phyloP scores from a whole-genome alignment of 2,888 invertebrate genomes.

The Aplocera efformata region DNA sequence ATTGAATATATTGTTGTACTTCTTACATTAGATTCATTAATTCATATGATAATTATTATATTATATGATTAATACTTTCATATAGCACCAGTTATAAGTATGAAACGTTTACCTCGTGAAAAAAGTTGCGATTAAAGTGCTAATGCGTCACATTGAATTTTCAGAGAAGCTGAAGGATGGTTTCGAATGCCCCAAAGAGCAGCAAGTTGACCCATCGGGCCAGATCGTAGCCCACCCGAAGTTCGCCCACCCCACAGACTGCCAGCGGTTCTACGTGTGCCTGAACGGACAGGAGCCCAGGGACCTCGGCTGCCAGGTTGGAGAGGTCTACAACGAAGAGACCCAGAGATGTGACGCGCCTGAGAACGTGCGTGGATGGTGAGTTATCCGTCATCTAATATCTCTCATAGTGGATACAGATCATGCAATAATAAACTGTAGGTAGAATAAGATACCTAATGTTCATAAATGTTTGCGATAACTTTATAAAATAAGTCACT shows the following conservation, averaged over 20 bases:
- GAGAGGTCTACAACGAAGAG: slow-evolving; percentile 95
- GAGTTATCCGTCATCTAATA: slow-evolving; percentile 42
- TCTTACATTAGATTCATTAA: no score
- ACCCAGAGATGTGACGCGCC: slow-evolving; percentile 92
- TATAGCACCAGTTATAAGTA: no score
- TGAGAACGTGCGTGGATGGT: slow-evolving; percentile 95
- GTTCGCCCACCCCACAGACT: slow-evolving; percentile 91
- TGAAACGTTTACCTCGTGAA: no score
- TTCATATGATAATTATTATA: no score
- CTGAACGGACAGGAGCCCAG: slow-evolving; percentile 92
- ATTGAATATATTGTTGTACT: no score
- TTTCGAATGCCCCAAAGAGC: slow-evolving; percentile 90
- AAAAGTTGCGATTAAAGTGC: background rate
- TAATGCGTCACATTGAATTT: slow-evolving; percentile 30
- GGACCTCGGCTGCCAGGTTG: slow-evolving; percentile 91
- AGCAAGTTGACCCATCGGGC: slow-evolving; percentile 83
- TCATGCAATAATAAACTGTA: no score
- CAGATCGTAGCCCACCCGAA: slow-evolving; percentile 90
- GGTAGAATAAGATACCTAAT: no score
- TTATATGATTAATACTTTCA: no score
- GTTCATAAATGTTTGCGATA: no score
- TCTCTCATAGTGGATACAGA: no score
- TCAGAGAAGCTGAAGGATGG: slow-evolving; percentile 89
- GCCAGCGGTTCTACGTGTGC: slow-evolving; percentile 95
- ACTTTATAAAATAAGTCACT: no score